Evolutionary conservation across 2,113 vertebrate species (phyloP), one percentile per base, ranked within the genome.

Genomic region (Anarhynchus alexandrinus): DNA sequence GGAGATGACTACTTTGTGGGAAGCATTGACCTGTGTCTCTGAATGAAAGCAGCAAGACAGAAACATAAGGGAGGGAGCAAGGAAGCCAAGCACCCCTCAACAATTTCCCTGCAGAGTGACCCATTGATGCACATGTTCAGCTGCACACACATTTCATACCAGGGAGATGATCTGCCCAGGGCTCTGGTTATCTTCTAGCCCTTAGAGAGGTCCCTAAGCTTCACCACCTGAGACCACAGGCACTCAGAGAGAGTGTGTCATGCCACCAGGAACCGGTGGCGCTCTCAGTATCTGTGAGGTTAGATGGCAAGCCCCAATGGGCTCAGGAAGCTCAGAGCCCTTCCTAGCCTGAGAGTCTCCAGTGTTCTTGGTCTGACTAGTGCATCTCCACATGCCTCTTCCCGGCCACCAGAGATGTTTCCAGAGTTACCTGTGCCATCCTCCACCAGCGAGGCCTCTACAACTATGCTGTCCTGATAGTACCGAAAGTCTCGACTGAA

Each of bases 351-450:
- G 34, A 45, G 81, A 69, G 36, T 7, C 54, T 69, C 8, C 5
- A 4, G 21, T 30, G 49, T 12, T 57, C 61, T 79, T 69, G 49
- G 22, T 38, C 71, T 64, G 22, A 72, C 21, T 13, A 22, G 15
- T 47, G 57, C 25, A 36, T 21, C 26, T 64, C 58, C 67, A 72
- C 9, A 15, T 18, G 42, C 51, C 45, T 87, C 67, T 85, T 81
- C 29, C 32, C 52, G 83, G n/a, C 5, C 54, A 65, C 20, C 29
- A 72, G 34, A 64, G 52, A 52, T 4, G 4, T 49, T 47, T 66
- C 40, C 36, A 73, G 38, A 66, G 72, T 96, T 95, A 98, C 98
- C 97, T 96, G 98, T 97, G 59, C 67, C 96, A 70, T 96, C 47
- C 47, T 98, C 97, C 80, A 91, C 69, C 79, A 98, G 34, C 0